Conservation (phyloP, 2,888 invertebrate species). For the Apamea crenata region DNA sequence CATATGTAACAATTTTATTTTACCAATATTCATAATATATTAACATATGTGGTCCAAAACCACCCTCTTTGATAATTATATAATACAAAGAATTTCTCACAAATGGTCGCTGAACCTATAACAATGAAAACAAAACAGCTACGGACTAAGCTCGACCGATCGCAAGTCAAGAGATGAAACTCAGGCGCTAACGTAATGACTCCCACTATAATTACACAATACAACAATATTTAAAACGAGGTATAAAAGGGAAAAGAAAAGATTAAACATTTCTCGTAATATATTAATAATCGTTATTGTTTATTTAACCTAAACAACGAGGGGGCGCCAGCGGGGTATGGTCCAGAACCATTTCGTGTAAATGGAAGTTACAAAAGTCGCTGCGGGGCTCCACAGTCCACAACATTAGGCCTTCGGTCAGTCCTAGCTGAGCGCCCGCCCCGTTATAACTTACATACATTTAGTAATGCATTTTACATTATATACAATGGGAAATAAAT, state of each 20-base stretch:
- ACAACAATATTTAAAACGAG: constrained; percentile 85
- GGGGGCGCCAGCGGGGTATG: constrained; percentile 70
- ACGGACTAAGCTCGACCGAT: constrained; percentile 76
- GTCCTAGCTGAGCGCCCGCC: constrained; percentile 71
- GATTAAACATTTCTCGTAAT: constrained; percentile 83
- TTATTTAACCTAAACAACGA: constrained; percentile 77
- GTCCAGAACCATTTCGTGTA: constrained; percentile 46
- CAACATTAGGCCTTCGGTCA: constrained; percentile 74
- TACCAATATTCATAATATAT: constrained; percentile 91
- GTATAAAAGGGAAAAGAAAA: constrained; percentile 83
- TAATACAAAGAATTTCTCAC: constrained; percentile 90
- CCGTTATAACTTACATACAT: constrained; percentile 68
- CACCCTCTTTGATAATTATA: constrained; percentile 89
- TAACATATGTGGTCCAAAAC: constrained; percentile 90
- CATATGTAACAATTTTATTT: constrained; percentile 90
- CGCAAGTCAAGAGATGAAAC: constrained; percentile 78
- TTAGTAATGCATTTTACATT: constrained; percentile 83
- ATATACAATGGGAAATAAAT: constrained; percentile 90
- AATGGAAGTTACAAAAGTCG: constrained; percentile 58
- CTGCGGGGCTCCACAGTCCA: constrained; percentile 36
- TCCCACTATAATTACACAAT: constrained; percentile 75
- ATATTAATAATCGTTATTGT: constrained; percentile 81
- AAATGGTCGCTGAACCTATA: constrained; percentile 87
- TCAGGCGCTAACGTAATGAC: constrained; percentile 77
- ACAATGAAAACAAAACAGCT: constrained; percentile 87